Base-by-base conservation (phyloP, 2,888 invertebrate genomes). In the Drosophila trichaetosa region DNA sequence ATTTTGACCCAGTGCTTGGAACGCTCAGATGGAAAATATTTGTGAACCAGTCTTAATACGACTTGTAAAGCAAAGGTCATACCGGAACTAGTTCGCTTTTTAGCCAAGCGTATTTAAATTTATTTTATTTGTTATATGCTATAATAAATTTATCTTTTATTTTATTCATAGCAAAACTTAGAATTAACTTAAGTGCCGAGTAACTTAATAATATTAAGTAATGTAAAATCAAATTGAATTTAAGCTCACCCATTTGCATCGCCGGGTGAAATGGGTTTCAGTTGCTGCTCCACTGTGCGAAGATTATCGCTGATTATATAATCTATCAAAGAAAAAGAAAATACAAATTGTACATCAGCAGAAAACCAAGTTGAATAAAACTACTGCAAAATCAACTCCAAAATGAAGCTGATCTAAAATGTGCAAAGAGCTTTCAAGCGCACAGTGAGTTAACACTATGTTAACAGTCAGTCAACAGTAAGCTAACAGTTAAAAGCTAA, bases 261-360 rank as follows among this genome's bases (percentile, higher is more conserved):
- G 80, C 91, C 92, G 29, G 93, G 93, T 62, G 92, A 92, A 80
- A 92, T 89, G 67, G 93, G 91, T 74, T 92, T 92, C 59, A 92
- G 82, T 80, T 94, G 94, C 90, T 94, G 94, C 79, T 94, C 93
- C 80, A 92, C 91, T 69, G 93, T 89, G 68, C 93, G 92, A 68
- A 94, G 93, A 91, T 94, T 94, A 76, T 93, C 93, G 85, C 94
- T 94, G 91, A 94, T 93, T 82, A 94, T 93, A 92, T 94, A 94
- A 92, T 94, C 94, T 94, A 93, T 90, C 90, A 64, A 48, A 56
- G 11, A 52, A 10, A 11, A 46, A 13, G 16, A 18, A 42, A 27
- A 0, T 10, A 0, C 48, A 64, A 11, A 11, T 42, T 7, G 24
- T 18, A n/a, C 1, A 53, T 29, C 13, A 24, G 27, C 0, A 10